Evolutionary conservation across 2,888 invertebrate species (phyloP), one percentile per base, ranked within the genome.

Genomic region (Cryptocephalus moraei): DNA sequence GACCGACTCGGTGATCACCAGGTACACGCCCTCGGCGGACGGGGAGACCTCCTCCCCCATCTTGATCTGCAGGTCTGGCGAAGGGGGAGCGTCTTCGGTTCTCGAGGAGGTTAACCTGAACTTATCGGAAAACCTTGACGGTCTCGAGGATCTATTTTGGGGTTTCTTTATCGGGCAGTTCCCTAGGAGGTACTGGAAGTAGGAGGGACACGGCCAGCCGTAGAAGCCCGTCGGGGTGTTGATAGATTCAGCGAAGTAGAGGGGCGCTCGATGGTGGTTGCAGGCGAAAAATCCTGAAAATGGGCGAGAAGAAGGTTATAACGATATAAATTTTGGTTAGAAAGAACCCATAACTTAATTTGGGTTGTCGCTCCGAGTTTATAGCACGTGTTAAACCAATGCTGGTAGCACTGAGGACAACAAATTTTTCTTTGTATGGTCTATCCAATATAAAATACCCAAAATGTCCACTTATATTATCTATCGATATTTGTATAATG

Each of bases 181-280:
- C 2, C 80, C 80, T 8, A 79, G 48, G 2, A 81, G 58, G 57
- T 79, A 81, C 9, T 73, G 65, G 3, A 77, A 64, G 54, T 78
- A 80, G 0, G 76, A 75, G 8, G 73, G 67, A 57, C 83, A 83
- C 0, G 74, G 73, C 78, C 81, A 81, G 8, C 80, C 82, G 78
- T 79, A 82, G 62, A 83, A 83, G 0, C 82, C 82, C 38, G 70
- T 63, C n/a, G 66, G 56, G 1, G 76, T 74, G 51, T 77, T 78
- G 44, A 83, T 78, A 0, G 82, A 81, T 62, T 83, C 83, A 1
- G 79, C 74, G 55, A 76, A 83, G 58, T 83, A 83, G 6, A 73
- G 67, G 0, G 80, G 77, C 0, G 82, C 77, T 43, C 82, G 67
- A 51, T 81, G 80, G 62, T 82, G 82, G 52, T 78, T 78, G 57